Percentiles rank a stretch among this genome's conserved stretches.
These are phyloP conservation scores for Lasiurus borealis DNA, from an alignment of 2,113 vertebrate species.

Conservation along the genomic window DNA sequence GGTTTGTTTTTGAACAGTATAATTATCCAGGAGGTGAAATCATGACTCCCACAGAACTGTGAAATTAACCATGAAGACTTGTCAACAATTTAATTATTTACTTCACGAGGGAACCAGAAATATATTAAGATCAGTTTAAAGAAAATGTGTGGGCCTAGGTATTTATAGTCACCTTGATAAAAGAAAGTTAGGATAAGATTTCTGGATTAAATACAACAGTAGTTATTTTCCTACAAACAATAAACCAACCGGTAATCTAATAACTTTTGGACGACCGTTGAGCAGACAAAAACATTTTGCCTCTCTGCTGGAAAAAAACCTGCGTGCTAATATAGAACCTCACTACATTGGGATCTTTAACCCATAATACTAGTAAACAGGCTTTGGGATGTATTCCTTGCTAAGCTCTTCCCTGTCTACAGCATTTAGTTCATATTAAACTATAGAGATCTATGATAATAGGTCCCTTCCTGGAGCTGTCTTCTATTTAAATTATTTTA, in stretches of 20 bases:
- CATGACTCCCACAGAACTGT: background rate
- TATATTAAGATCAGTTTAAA: conserved; percentile 16
- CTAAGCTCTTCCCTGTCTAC: background rate
- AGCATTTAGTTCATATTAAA: background rate
- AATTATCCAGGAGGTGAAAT: conserved; percentile 33
- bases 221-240: background rate
- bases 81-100: background rate
- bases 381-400: background rate
- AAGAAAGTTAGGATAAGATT: background rate
- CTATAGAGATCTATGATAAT: background rate
- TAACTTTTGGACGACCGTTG: background rate
- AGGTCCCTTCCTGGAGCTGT: too few relatives aligned
- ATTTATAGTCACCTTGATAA: conserved; percentile 27
- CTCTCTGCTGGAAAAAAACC: background rate
- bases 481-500: background rate
- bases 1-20: background rate
- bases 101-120: background rate
- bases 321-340: background rate
- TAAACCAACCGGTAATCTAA: background rate
- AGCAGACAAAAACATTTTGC: background rate
- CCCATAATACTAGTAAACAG: background rate
- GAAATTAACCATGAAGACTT: background rate
- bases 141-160: background rate
- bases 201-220: background rate
- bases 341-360: background rate